phyloP scores from a whole-genome alignment of 2,888 invertebrate genomes.

The Spodoptera littoralis region DNA sequence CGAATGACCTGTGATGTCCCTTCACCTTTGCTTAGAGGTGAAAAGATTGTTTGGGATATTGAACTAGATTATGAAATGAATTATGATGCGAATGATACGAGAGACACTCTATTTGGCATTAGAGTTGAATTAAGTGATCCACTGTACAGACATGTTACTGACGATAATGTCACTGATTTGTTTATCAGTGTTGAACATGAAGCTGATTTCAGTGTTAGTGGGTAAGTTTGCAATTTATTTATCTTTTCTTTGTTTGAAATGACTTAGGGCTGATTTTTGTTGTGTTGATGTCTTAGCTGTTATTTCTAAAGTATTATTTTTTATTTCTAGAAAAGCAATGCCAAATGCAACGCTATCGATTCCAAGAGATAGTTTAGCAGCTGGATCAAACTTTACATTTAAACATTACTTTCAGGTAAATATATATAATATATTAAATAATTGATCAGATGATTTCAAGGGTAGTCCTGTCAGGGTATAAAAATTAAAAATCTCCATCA shows the following conservation, averaged over 20 bases:
- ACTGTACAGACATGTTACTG: slow-evolving; percentile 69
- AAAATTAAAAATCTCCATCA: no score
- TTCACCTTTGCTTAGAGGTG: slow-evolving; percentile 71
- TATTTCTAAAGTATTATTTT: no score
- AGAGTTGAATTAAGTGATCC: slow-evolving; percentile 70
- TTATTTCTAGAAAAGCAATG: slow-evolving; percentile 66
- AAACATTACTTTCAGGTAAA: slow-evolving; percentile 78
- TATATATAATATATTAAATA: no score
- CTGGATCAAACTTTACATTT: slow-evolving; percentile 66
- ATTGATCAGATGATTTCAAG: no score
- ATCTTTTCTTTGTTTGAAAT: no score
- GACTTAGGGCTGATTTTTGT: no score
- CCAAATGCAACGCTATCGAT: slow-evolving; percentile 75
- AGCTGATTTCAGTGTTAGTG: slow-evolving; percentile 69
- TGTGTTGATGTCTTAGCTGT: no score
- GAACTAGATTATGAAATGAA: slow-evolving; percentile 74
- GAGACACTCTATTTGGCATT: slow-evolving; percentile 62
- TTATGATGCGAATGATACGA: slow-evolving; percentile 56
- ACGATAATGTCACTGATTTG: slow-evolving; percentile 60
- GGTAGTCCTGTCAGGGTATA: no score
- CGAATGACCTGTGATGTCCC: slow-evolving; percentile 75
- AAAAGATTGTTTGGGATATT: slow-evolving; percentile 71
- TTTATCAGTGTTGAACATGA: slow-evolving; percentile 66
- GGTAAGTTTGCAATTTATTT: slow-evolving; percentile 65
- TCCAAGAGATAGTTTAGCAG: slow-evolving; percentile 70